phyloP scores from a whole-genome alignment of 1,140 invertebrate genomes.

The Apis florea region DNA sequence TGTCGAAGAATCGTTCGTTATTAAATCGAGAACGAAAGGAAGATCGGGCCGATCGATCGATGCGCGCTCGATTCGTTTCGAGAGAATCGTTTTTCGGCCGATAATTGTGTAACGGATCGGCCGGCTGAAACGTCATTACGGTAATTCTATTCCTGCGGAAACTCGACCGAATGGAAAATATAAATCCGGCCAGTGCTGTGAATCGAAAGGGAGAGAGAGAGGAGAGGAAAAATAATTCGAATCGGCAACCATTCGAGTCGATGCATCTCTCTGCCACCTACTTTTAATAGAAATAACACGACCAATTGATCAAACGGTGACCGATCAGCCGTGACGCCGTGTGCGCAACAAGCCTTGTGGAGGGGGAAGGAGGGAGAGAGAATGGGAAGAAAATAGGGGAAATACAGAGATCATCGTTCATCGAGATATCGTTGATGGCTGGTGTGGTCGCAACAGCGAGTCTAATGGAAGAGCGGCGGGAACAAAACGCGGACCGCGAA shows the following conservation, averaged over 20 bases:
- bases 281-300: constrained; percentile 63
- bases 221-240: constrained; percentile 35
- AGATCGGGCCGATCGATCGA: too few species aligned
- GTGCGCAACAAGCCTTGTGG: background rate
- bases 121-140: background rate
- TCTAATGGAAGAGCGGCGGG: constrained; percentile 39
- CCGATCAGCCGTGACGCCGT: constrained; percentile 40
- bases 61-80: too few species aligned
- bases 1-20: too few species aligned
- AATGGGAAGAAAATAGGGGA: constrained; percentile 4
- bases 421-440: constrained; percentile 38
- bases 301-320: constrained; percentile 55
- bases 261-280: constrained; percentile 37
- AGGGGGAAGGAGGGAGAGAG: background rate
- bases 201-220: background rate
- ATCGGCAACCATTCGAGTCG: constrained; percentile 31
- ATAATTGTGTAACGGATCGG: too few species aligned
- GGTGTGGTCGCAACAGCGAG: constrained; percentile 20
- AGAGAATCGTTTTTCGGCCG: too few species aligned
- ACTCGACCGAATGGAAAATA: too few species aligned
- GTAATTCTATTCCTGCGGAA: too few species aligned
- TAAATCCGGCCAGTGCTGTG: too few species aligned
- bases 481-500: constrained; percentile 42
- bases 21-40: too few species aligned
- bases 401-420: constrained; percentile 43